These are phyloP conservation scores for Nothoprocta perdicaria DNA, from an alignment of 2,113 vertebrate species.

Conservation along the genomic window DNA sequence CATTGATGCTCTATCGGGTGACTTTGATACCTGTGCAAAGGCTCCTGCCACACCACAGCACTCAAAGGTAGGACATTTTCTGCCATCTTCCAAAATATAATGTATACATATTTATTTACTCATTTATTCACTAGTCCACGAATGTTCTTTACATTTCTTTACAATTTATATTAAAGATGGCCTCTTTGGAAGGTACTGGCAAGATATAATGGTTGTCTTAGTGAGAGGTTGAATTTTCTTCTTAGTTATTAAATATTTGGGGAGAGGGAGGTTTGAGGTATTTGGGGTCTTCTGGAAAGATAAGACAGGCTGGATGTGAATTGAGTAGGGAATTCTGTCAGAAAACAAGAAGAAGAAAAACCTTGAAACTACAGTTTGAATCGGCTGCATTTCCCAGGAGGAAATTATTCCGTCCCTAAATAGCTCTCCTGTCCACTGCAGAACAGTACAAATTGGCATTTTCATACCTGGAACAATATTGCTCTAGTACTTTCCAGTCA, in stretches of 20 bases:
- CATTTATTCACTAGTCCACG: not conserved
- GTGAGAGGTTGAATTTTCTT: not conserved
- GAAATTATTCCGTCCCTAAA: not conserved
- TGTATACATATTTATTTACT: too few species aligned
- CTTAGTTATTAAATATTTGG: not conserved
- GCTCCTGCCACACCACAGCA: slow-evolving; percentile 34
- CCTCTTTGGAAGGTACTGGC: not conserved
- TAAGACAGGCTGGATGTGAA: not conserved
- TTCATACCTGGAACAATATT: too few species aligned
- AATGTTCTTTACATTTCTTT: not conserved
- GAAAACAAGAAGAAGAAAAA: not conserved
- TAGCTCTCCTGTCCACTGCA: not conserved
- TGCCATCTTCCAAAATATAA: not conserved
- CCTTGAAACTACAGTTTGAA: not conserved
- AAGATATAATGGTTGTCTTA: not conserved
- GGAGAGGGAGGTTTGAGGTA: not conserved
- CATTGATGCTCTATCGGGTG: slow-evolving; percentile 72
- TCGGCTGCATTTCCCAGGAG: not conserved
- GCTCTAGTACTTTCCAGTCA: too few species aligned
- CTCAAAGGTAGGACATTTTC: slow-evolving; percentile 69
- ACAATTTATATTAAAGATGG: not conserved
- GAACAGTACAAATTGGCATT: not conserved
- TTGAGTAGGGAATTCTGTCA: not conserved
- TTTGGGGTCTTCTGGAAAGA: not conserved
- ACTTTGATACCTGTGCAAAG: slow-evolving; percentile 64